Percentiles rank a stretch among this genome's conserved stretches.
These are phyloP conservation scores for Scolopax rusticola DNA, from an alignment of 2,797 vertebrate species.

Conservation along the genomic window DNA sequence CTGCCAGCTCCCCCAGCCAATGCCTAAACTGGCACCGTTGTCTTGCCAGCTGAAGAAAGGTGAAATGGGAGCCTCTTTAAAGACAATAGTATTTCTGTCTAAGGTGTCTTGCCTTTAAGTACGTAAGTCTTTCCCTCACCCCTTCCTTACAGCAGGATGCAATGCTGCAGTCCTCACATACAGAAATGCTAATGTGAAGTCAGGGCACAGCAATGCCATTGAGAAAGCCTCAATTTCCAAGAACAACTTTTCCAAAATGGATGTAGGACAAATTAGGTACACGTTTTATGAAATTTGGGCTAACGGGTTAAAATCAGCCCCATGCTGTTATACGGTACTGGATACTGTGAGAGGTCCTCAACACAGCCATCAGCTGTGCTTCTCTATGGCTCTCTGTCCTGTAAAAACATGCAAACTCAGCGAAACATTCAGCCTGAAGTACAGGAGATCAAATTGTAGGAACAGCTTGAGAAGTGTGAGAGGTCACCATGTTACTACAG, in stretches of 20 bases:
- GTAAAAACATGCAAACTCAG: neutral
- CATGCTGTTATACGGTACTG: neutral
- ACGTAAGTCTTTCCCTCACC: rapidly evolving
- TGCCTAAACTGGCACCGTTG: neutral
- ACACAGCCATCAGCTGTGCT: neutral
- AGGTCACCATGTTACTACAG: neutral
- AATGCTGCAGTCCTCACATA: rapidly evolving
- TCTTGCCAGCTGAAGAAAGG: neutral
- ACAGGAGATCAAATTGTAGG: neutral
- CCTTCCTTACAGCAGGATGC: rapidly evolving
- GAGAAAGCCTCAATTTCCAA: neutral
- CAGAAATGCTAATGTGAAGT: neutral
- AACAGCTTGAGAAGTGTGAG: neutral
- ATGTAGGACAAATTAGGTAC: neutral
- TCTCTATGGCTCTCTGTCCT: neutral
- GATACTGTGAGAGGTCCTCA: neutral
- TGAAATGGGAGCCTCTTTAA: neutral
- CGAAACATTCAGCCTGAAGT: neutral
- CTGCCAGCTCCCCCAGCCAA: neutral
- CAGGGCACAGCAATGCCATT: neutral
- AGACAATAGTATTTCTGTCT: neutral
- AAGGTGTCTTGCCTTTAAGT: neutral
- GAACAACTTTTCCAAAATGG: neutral
- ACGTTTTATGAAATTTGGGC: neutral
- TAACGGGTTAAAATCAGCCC: neutral